phyloP scores from a whole-genome alignment of 92 coral and sea anemone genomes.

The Palythoa grandis region DNA sequence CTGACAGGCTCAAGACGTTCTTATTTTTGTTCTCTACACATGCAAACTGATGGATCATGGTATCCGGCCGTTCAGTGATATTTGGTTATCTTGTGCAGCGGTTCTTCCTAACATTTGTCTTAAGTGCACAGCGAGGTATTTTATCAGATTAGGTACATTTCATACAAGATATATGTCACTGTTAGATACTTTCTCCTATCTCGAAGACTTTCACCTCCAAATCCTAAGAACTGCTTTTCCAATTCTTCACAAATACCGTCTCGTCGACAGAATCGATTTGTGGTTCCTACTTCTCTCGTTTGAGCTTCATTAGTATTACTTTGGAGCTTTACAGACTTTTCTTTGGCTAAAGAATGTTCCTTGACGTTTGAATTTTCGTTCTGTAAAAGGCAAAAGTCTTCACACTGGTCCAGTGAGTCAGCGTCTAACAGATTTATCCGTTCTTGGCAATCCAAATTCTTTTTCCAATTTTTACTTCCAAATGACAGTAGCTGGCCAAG shows the following conservation, averaged over 20 bases:
- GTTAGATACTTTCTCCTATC: constrained; percentile 74
- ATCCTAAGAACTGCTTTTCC: constrained; percentile 65
- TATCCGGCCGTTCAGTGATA: no score
- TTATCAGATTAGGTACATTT: constrained; percentile 57
- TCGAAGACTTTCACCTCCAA: constrained; percentile 72
- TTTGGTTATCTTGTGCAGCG: no score
- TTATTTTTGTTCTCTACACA: no score
- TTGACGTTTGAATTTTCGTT: not conserved
- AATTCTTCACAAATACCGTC: constrained; percentile 91
- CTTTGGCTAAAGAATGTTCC: not conserved
- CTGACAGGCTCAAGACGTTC: no score
- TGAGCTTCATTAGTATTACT: not conserved
- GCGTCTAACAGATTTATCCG: not conserved
- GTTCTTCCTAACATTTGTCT: no score
- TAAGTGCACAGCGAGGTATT: no score
- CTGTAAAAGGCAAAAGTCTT: not conserved
- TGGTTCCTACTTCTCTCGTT: constrained; percentile 3
- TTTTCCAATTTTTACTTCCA: not conserved
- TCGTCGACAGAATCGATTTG: constrained; percentile 51
- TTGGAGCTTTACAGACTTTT: not conserved
- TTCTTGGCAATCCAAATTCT: not conserved
- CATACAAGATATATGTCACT: constrained; percentile 62
- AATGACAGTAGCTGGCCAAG: not conserved
- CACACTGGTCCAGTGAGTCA: not conserved
- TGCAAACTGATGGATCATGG: no score